Evolutionary conservation across 2,797 vertebrate species (phyloP).

Genomic region (Sorex maritimensis): DNA sequence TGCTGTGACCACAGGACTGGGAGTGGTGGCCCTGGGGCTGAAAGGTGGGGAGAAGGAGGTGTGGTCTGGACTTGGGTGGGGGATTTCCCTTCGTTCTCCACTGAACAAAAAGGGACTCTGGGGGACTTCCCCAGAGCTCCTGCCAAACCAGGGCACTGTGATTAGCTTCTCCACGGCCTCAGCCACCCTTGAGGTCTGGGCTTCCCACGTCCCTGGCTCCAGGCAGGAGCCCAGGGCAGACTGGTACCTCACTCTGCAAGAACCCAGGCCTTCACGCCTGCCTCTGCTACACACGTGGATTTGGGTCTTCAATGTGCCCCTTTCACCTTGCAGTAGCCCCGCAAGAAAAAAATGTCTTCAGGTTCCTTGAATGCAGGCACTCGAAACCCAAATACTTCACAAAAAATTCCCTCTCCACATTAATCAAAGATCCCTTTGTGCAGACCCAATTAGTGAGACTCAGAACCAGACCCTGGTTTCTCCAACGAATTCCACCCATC

Average conservation of each 20-base stretch:
- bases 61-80: not conserved
- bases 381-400: constrained; percentile 33
- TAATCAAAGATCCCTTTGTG: not conserved
- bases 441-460: not conserved
- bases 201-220: not conserved
- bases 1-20: not conserved
- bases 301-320: not conserved
- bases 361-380: not conserved
- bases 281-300: accelerated
- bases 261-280: not conserved
- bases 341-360: not conserved
- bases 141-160: not conserved
- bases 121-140: not conserved
- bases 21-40: not conserved
- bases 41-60: not conserved
- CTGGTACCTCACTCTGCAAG: not conserved
- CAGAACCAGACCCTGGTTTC: not conserved
- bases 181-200: not conserved
- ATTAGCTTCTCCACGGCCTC: not conserved
- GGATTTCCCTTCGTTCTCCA: not conserved
- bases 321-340: not conserved
- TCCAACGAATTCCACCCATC: not conserved
- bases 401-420: not conserved
- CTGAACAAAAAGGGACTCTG: not conserved
- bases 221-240: not conserved